Percentiles rank a stretch among this genome's conserved stretches.
phyloP scores from a whole-genome alignment of 2,113 vertebrate genomes.

The Sylvicapra grimmia region DNA sequence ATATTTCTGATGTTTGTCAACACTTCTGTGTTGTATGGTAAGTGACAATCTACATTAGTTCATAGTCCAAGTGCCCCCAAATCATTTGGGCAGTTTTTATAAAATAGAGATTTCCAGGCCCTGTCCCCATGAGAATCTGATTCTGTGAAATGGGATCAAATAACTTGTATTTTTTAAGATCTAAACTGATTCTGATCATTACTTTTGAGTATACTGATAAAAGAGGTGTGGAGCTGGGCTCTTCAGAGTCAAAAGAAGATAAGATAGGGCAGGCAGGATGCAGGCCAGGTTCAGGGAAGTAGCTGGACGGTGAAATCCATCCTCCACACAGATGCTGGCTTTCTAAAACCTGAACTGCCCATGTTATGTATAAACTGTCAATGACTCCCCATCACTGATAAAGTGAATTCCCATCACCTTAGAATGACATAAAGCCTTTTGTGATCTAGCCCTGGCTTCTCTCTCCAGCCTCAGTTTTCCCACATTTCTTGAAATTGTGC shows the following conservation, averaged over 20 bases:
- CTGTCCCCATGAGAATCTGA: background rate
- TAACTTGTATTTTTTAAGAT: background rate
- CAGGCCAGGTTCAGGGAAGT: background rate
- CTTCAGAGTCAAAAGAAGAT: background rate
- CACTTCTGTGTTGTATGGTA: background rate
- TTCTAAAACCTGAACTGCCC: background rate
- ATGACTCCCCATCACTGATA: background rate
- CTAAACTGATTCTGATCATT: background rate
- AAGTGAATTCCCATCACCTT: background rate
- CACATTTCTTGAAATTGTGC: accelerated
- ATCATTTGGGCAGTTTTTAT: background rate
- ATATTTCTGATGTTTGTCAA: background rate
- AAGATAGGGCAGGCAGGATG: background rate
- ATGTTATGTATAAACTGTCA: background rate
- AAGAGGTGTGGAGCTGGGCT: background rate
- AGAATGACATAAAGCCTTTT: background rate
- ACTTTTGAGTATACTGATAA: background rate
- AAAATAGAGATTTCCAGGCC: background rate
- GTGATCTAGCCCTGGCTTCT: background rate
- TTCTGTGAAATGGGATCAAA: background rate
- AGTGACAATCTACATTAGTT: background rate
- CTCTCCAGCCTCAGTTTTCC: background rate
- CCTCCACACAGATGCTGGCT: background rate
- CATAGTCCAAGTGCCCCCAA: background rate
- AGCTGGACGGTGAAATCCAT: background rate